phyloP scores from a whole-genome alignment of 2,113 vertebrate species.

The Halcyon senegalensis region DNA sequence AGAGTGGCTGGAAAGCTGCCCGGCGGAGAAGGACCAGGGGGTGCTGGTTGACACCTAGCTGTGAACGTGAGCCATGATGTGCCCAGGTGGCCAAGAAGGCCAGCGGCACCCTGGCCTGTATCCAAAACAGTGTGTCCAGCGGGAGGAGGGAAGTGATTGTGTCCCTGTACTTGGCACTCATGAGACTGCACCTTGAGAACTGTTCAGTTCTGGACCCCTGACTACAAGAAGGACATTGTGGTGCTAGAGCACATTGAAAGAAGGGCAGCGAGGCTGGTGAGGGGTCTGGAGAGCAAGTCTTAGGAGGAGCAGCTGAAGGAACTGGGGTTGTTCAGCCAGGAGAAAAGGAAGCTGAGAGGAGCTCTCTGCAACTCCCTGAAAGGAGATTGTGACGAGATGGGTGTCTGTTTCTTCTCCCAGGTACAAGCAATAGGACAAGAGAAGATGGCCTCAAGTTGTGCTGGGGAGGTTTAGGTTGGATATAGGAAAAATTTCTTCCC shows the following conservation, averaged over 20 bases:
- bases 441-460: background rate
- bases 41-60: too few relatives aligned
- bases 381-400: background rate
- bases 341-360: background rate
- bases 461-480: background rate
- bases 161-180: accelerated
- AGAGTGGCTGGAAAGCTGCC: too few relatives aligned
- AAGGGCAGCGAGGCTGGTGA: background rate
- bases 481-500: background rate
- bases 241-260: accelerated
- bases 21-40: too few relatives aligned
- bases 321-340: background rate
- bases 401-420: background rate
- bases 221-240: accelerated
- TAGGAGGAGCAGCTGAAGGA: background rate
- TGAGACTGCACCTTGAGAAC: background rate
- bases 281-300: background rate
- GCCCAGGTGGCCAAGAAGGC: too few relatives aligned
- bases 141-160: accelerated
- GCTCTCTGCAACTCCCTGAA: background rate
- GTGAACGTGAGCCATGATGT: too few relatives aligned
- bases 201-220: accelerated
- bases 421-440: background rate
- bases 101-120: too few relatives aligned
- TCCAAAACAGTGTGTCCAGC: background rate